Base-by-base conservation (phyloP, 2,113 vertebrate species). In the Poeciliopsis turrubarensis region DNA sequence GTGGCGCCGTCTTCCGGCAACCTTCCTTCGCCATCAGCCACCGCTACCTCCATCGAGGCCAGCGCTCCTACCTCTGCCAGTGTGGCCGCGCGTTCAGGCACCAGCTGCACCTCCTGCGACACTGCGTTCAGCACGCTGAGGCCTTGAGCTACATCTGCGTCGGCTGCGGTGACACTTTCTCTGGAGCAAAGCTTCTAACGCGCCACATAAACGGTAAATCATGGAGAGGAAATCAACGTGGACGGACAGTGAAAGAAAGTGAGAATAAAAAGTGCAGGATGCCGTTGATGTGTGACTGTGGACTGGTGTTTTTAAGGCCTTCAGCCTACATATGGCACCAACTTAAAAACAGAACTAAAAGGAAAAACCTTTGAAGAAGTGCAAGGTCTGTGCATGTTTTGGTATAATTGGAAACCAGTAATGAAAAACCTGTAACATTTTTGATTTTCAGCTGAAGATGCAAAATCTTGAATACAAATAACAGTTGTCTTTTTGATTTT, bases 261-360 rank as follows among this genome's bases (percentile, higher is more conserved):
- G 31, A 51, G 2, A 89, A 77, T 47, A 82, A 37, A 22, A 86
- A 79, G 13, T 95, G 94, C 73, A 81, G 34, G 25, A 79, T 72
- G 63, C 77, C 89, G 1, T 94, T 96, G n/a, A 85, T 72, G 31
- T 95, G 95, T 73, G 81, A 82, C 63, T 95, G 95, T 6, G 95
- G 95, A 39, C 86, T 71, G 57, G 29, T 63, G 5, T 96, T 96
- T 85, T 80, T 65, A 0, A 92, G 93, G 64, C 92, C 95, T 5
- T 88, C 94, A 0, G 93, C 93, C 22, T 94, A 91, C 65, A 92
- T 95, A 75, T 95, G 94, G 94, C 95, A 96, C 66, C 92, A 92
- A 67, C 86, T 95, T 74, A 86, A 89, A 86, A 95, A 94, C 84
- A 73, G 68, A 63, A 72, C 30, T 57, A 82, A 80, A 81, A 75